These are phyloP conservation scores for Tretioscincus oriximinensis DNA, from an alignment of 2,113 vertebrate species.

Conservation along the genomic window DNA sequence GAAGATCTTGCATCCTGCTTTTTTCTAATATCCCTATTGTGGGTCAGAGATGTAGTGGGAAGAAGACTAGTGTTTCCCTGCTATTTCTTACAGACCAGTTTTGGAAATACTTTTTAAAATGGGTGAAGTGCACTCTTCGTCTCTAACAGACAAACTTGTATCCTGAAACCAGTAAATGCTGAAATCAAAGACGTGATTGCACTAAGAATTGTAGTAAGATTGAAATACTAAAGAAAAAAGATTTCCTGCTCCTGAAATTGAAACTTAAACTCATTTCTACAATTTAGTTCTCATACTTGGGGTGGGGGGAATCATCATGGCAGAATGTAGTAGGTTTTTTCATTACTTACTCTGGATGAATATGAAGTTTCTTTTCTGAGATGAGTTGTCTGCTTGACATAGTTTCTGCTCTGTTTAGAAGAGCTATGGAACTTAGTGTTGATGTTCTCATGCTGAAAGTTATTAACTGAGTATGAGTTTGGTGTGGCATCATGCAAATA, in stretches of 20 bases:
- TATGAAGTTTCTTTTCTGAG: slow-evolving; percentile 52
- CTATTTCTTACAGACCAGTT: too few relatives aligned
- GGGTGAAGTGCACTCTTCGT: too few relatives aligned
- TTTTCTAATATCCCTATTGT: too few relatives aligned
- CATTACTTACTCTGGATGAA: slow-evolving; percentile 64
- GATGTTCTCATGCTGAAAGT: slow-evolving; percentile 40
- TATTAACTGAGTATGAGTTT: slow-evolving; percentile 51
- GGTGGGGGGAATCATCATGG: not conserved
- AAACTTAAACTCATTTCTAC: not conserved
- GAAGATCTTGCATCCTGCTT: too few relatives aligned
- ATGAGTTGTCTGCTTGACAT: slow-evolving; percentile 28
- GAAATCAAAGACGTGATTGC: not conserved
- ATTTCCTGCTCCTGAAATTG: not conserved
- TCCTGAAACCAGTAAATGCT: not conserved
- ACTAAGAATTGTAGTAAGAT: not conserved
- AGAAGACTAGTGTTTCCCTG: too few relatives aligned
- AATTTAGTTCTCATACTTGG: not conserved
- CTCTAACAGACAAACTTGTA: too few relatives aligned
- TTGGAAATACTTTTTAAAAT: too few relatives aligned
- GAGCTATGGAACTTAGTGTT: slow-evolving; percentile 22
- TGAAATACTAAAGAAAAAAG: not conserved
- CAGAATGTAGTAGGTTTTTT: not conserved
- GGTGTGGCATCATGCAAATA: slow-evolving; percentile 56
- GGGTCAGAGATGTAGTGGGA: too few relatives aligned
- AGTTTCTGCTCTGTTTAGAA: slow-evolving; percentile 43